phyloP scores from a whole-genome alignment of 2,888 invertebrate genomes.

The Perizoma affinitatum region DNA sequence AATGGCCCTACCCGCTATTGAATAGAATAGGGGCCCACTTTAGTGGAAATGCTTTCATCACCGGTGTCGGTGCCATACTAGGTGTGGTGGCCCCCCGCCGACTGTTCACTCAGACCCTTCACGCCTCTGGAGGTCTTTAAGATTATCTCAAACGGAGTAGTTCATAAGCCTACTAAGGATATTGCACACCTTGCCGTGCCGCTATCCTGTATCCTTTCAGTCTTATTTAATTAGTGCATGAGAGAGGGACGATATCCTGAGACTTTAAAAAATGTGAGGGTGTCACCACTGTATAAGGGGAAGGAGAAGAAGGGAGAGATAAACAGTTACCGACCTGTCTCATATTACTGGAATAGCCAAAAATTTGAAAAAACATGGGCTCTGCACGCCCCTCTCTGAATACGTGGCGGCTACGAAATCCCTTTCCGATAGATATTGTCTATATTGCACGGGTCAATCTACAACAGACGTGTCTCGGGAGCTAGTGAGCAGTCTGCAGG shows the following conservation, averaged over 20 bases:
- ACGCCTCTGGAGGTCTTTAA: neutral
- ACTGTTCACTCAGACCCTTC: neutral
- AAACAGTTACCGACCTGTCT: neutral
- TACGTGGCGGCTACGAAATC: neutral
- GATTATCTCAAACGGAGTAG: neutral
- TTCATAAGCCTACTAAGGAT: neutral
- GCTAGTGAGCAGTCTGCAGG: no score
- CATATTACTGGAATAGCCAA: neutral
- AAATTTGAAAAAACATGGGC: neutral
- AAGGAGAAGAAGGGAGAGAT: no score
- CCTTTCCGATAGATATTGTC: slow-evolving; percentile 1
- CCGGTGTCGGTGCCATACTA: no score
- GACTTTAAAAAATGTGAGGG: no score
- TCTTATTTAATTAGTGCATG: neutral
- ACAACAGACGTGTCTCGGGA: neutral
- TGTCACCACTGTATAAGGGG: no score
- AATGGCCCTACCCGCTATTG: neutral
- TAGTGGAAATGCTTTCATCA: neutral
- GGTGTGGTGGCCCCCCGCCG: no score
- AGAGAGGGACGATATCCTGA: no score
- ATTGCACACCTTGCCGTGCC: neutral
- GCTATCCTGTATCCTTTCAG: no score
- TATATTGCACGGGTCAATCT: slow-evolving; percentile 84
- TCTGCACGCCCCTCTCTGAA: neutral
- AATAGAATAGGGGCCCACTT: neutral